A percentile compares a stretch with the other conserved stretches of the same genome.
Conservation (phyloP, 64 coral and sea anemone genomes). For the Anthopleura sola region DNA sequence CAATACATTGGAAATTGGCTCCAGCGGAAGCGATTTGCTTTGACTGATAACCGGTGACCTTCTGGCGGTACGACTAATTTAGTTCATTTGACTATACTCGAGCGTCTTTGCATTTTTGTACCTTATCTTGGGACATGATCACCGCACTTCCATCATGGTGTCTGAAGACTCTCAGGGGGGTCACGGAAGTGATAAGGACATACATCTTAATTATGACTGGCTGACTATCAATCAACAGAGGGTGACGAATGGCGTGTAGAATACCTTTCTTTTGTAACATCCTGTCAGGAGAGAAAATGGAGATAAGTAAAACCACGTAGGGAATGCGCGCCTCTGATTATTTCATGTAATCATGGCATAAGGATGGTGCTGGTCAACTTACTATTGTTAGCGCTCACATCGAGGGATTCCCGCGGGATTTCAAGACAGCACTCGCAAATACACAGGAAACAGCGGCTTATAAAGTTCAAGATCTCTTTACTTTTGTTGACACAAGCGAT, state of each 20-base stretch:
- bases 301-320: not conserved
- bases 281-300: not conserved
- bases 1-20: too few species aligned
- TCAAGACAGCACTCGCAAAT: too few species aligned
- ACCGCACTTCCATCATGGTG: slow-evolving; percentile 14
- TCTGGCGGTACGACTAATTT: not conserved
- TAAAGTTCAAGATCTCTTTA: too few species aligned
- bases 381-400: too few species aligned
- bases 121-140: not conserved
- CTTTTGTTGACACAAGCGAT: too few species aligned
- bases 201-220: slow-evolving; percentile 27
- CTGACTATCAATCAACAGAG: slow-evolving; percentile 11
- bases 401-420: too few species aligned
- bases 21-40: too few species aligned
- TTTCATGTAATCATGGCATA: too few species aligned
- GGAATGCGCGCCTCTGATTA: not conserved
- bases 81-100: too few species aligned
- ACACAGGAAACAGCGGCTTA: too few species aligned
- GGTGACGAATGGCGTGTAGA: slow-evolving; percentile 13
- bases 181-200: slow-evolving; percentile 25
- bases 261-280: not conserved
- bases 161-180: slow-evolving; percentile 43
- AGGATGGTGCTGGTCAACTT: too few species aligned
- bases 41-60: not conserved
- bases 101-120: not conserved